These are phyloP conservation scores for Proteles cristata DNA, from an alignment of 2,113 vertebrate species.

Conservation along the genomic window DNA sequence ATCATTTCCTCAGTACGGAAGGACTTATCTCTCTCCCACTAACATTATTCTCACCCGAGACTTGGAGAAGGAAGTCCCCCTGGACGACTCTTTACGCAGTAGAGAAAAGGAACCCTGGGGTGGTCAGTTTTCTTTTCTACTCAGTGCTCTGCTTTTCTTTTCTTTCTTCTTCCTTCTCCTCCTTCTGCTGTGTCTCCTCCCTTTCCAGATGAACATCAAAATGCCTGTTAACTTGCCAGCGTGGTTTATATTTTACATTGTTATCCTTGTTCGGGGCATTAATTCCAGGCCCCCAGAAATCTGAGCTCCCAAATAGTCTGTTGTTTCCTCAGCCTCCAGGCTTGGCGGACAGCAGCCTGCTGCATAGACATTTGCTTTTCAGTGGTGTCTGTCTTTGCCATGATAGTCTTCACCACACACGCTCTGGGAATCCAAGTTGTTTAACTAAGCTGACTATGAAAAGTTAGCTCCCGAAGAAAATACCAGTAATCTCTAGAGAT, in stretches of 20 bases:
- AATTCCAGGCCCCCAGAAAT: not conserved
- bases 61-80: not conserved
- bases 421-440: not conserved
- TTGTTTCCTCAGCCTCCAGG: not conserved
- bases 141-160: not conserved
- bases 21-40: not conserved
- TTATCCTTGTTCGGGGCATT: not conserved
- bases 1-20: not conserved
- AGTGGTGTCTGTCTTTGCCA: not conserved
- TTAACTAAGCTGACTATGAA: not conserved
- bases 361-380: not conserved
- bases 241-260: not conserved
- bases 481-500: not conserved
- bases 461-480: not conserved
- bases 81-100: not conserved
- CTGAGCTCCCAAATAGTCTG: no score
- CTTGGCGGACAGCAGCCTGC: not conserved
- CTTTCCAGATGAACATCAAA: not conserved
- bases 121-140: not conserved
- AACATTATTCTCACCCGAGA: not conserved
- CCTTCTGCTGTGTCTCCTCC: no score
- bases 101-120: not conserved
- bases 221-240: not conserved
- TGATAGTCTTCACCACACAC: rapidly evolving
- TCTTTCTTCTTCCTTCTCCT: not conserved